Evolutionary conservation across 92 coral and sea anemone genomes (phyloP), one percentile per base, ranked within the genome.

Genomic region (Phenganax subtilis): DNA sequence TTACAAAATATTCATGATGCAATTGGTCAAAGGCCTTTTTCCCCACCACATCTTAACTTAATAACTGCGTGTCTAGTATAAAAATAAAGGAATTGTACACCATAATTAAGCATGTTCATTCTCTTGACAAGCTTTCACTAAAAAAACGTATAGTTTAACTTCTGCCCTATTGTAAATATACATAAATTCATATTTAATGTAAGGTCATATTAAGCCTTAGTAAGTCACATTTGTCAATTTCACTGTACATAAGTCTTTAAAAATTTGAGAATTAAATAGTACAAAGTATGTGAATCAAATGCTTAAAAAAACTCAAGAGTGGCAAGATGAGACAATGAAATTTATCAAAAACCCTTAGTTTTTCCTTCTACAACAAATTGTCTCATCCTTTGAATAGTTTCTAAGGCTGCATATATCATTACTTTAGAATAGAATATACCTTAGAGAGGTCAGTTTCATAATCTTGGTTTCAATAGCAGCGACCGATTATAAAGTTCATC

Each of bases 401-500:
- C 53, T 68, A 68, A 68, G 47, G 29, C 73, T 68, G 73, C 15
- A 68, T 68, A 37, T 68, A 37, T 64, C 30, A 64, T 25, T 58
- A 76, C 12, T 44, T 14, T 30, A 16, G 55, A 51, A 28, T 11
- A 57, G 44, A 2, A 25, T 56, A 37, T 47, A 63, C 57, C 61
- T 31, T 29, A 15, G 15, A 28, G 54, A 31, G 30, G 11, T 53
- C 20, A 9, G 5, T 79, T 14, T 79, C 82, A 77, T 17, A 28
- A 61, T 77, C 99, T 86, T 27, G 99, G 99, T 87, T 92, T 96
- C 37, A 96, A 85, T 59, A 69, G 86, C 74, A 96, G 77, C 6
- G 99, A 96, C 83, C 85, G 89, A 29, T 90, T 92, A 87, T 90
- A 96, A 16, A 96, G 84, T 71, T 96, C 99, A 83, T 96, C 99